These are phyloP conservation scores for Sebastiscus tertius DNA, from an alignment of 2,797 vertebrate genomes.

Conservation along the genomic window DNA sequence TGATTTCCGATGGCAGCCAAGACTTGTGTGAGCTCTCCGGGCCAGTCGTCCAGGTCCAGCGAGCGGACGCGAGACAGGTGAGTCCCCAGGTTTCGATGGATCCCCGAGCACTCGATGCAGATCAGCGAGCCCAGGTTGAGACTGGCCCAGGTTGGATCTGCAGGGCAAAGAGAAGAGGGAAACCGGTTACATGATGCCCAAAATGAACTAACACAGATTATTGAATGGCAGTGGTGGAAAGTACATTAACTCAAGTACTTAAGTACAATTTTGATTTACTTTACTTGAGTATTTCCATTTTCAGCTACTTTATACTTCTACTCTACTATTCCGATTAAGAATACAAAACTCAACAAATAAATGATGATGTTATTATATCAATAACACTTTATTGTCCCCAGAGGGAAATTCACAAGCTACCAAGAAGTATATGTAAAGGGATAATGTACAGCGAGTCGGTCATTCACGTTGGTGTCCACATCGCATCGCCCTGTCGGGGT, in stretches of 20 bases:
- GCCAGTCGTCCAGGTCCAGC: constrained; percentile 95
- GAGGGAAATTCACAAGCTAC: no score
- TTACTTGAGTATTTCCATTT: background rate
- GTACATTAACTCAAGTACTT: background rate
- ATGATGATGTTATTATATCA: background rate
- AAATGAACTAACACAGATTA: background rate
- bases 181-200: accelerated
- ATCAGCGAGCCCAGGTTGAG: constrained; percentile 95
- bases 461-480: no score
- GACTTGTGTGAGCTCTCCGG: constrained; percentile 93
- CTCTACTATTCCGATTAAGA: background rate
- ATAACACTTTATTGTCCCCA: background rate
- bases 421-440: no score
- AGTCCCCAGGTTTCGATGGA: constrained; percentile 95
- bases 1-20: constrained; percentile 93
- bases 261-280: background rate
- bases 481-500: no score
- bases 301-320: background rate
- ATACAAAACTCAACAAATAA: background rate
- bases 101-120: constrained; percentile 97
- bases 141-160: constrained; percentile 96
- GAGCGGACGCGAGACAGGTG: constrained; percentile 96
- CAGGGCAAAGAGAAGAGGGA: background rate
- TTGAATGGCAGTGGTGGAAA: background rate
- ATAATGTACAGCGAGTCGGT: no score